Evolutionary conservation across 2,888 invertebrate species (phyloP).

Genomic region (Terebella lapidaria): DNA sequence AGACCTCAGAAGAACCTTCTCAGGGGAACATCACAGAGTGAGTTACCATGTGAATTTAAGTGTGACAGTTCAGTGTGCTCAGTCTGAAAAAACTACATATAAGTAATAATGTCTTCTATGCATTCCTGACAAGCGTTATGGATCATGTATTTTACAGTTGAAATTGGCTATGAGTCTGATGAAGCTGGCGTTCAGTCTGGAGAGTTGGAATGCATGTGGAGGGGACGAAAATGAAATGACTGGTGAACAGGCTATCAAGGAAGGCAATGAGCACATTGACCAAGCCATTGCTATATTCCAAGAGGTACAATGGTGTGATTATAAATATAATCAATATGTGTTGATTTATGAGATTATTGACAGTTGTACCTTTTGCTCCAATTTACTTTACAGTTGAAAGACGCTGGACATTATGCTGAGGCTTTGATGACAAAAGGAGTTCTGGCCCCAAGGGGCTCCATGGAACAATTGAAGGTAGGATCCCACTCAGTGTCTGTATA

Average conservation of each 20-base stretch:
- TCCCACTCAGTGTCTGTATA: background rate
- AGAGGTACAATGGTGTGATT: too few species aligned
- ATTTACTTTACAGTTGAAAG: constrained; percentile 35
- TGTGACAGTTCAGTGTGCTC: background rate
- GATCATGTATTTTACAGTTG: constrained; percentile 34
- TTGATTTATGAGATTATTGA: too few species aligned
- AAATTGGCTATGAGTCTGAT: constrained; percentile 48
- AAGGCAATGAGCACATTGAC: constrained; percentile 49
- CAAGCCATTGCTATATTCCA: constrained; percentile 46
- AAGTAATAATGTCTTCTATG: background rate
- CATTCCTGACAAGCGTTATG: too few species aligned
- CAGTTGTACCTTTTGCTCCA: background rate
- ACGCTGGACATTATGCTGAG: constrained; percentile 49
- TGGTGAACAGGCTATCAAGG: constrained; percentile 39
- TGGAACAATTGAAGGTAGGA: constrained; percentile 46
- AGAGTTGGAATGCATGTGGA: constrained; percentile 50
- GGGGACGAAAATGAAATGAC: constrained; percentile 38
- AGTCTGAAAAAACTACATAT: background rate
- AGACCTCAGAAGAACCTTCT: constrained; percentile 38
- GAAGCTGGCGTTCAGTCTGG: constrained; percentile 51
- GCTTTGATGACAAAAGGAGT: constrained; percentile 52
- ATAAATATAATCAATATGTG: background rate
- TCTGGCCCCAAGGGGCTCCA: constrained; percentile 43
- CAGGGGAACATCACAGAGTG: constrained; percentile 46
- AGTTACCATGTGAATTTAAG: background rate